These are phyloP conservation scores for Oligia latruncula DNA, from an alignment of 2,888 invertebrate genomes.

Conservation along the genomic window DNA sequence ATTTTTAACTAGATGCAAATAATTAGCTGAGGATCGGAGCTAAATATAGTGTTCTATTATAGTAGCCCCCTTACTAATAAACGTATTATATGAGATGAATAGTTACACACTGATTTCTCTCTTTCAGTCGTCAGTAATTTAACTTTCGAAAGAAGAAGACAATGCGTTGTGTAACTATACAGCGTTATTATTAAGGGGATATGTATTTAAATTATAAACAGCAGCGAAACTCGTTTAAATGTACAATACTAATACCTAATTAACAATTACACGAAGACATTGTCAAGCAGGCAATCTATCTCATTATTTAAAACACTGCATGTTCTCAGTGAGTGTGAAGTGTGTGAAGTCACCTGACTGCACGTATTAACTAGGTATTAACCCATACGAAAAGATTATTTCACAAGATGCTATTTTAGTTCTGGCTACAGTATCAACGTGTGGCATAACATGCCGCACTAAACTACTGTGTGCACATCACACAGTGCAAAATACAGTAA, in stretches of 20 bases:
- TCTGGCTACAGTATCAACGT: slow-evolving; percentile 80
- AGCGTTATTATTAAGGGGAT: too few relatives aligned
- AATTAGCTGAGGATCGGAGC: background rate
- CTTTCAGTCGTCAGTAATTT: too few relatives aligned
- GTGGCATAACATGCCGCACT: slow-evolving; percentile 64
- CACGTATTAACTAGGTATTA: slow-evolving; percentile 63
- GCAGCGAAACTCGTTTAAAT: background rate
- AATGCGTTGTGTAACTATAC: too few relatives aligned
- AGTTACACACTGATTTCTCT: too few relatives aligned
- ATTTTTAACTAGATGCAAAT: slow-evolving; percentile 13
- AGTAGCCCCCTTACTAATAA: too few relatives aligned
- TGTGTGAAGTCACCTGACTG: slow-evolving; percentile 73
- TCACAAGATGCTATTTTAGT: slow-evolving; percentile 85
- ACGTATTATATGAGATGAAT: too few relatives aligned
- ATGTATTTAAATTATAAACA: slow-evolving; percentile 5
- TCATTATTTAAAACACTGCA: slow-evolving; percentile 54
- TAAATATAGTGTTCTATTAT: slow-evolving; percentile 26
- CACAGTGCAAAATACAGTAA: slow-evolving; percentile 62
- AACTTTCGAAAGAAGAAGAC: too few relatives aligned
- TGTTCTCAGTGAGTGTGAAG: slow-evolving; percentile 50
- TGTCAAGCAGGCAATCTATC: background rate
- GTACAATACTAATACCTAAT: background rate
- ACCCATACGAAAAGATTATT: slow-evolving; percentile 70
- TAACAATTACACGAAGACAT: slow-evolving; percentile 1
- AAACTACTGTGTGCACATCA: slow-evolving; percentile 67